Conservation (phyloP, 2,888 invertebrate genomes). For the Dugesia japonica region DNA sequence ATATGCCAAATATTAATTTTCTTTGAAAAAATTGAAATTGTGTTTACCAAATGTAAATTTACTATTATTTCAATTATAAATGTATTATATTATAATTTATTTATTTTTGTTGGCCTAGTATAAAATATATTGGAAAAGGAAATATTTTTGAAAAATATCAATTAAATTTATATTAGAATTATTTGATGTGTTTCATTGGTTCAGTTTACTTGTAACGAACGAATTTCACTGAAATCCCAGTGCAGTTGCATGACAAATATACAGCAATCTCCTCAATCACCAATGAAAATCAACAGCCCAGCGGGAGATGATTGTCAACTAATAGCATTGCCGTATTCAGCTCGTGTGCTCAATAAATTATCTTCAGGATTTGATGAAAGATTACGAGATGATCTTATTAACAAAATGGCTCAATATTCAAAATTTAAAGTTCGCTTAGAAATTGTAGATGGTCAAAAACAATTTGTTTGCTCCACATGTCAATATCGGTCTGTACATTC, state of each 20-base stretch:
- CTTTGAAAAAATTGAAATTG: no score
- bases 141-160: no score
- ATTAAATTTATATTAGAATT: no score
- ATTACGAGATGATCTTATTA: slow-evolving; percentile 20
- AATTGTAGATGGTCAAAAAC: slow-evolving; percentile 16
- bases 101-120: no score
- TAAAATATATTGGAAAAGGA: no score
- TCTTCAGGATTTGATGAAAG: slow-evolving; percentile 3
- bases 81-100: no score
- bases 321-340: slow-evolving; percentile 32
- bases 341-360: slow-evolving; percentile 22
- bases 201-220: not conserved
- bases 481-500: slow-evolving; percentile 27
- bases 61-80: no score
- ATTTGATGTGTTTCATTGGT: no score
- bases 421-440: slow-evolving; percentile 27
- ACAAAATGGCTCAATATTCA: slow-evolving; percentile 27
- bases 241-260: not conserved
- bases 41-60: no score
- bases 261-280: not conserved
- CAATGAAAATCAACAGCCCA: not conserved
- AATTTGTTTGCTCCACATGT: slow-evolving; percentile 22
- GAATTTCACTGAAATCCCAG: not conserved
- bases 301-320: slow-evolving; percentile 1
- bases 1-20: no score